phyloP scores from a whole-genome alignment of 2,888 invertebrate species.

The Drosophila setosimentum region DNA sequence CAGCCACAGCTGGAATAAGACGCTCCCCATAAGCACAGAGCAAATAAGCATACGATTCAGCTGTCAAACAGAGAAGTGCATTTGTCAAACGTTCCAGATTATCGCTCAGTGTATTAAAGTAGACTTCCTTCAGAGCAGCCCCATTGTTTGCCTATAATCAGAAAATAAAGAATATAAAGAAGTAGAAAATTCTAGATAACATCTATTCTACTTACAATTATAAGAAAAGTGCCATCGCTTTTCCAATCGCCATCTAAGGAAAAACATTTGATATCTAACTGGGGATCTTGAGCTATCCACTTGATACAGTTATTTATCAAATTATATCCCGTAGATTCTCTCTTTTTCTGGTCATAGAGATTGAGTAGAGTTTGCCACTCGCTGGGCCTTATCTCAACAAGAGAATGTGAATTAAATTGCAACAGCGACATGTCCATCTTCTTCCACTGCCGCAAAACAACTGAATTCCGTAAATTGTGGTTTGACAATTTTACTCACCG shows the following conservation, averaged over 20 bases:
- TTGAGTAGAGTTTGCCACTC: slow-evolving; percentile 53
- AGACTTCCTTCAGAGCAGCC: slow-evolving; percentile 6
- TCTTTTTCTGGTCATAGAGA: slow-evolving; percentile 45
- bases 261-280: slow-evolving; percentile 46
- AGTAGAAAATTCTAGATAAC: neutral
- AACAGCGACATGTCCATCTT: slow-evolving; percentile 10
- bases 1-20: slow-evolving; percentile 47
- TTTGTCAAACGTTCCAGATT: slow-evolving; percentile 56
- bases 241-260: slow-evolving; percentile 82
- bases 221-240: slow-evolving; percentile 82
- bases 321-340: slow-evolving; percentile 56
- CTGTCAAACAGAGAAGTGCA: slow-evolving; percentile 67
- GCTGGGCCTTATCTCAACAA: slow-evolving; percentile 47
- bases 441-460: neutral
- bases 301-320: slow-evolving; percentile 70
- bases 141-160: slow-evolving; percentile 14
- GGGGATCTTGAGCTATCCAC: slow-evolving; percentile 66
- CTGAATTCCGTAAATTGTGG: neutral
- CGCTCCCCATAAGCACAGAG: slow-evolving; percentile 59
- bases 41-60: slow-evolving; percentile 1
- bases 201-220: slow-evolving; percentile 60
- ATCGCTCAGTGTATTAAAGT: slow-evolving; percentile 72
- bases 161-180: neutral
- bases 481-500: neutral
- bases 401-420: slow-evolving; percentile 4